phyloP scores from a whole-genome alignment of 2,888 invertebrate species.

The Enchytraeus crypticus region DNA sequence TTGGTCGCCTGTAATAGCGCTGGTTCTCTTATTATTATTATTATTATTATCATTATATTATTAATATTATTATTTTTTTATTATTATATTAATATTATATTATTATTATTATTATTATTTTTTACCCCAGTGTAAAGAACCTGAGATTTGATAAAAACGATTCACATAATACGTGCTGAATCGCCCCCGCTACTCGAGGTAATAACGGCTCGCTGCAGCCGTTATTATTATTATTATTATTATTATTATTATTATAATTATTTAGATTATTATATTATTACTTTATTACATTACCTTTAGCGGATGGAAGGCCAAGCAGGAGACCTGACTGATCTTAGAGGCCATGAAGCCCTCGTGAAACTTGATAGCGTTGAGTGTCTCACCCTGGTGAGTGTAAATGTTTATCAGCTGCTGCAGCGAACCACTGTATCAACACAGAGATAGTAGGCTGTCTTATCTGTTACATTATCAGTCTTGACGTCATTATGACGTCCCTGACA shows the following conservation, averaged over 20 bases:
- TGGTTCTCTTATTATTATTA: no score
- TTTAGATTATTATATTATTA: background rate
- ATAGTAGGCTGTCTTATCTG: conserved; percentile 11
- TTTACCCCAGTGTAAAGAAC: no score
- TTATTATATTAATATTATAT: no score
- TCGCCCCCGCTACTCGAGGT: no score
- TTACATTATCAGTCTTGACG: conserved; percentile 8
- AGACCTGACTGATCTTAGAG: conserved; percentile 75
- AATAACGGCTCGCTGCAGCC: no score
- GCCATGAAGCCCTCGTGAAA: conserved; percentile 84
- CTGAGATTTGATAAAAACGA: no score
- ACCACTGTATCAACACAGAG: conserved; percentile 32
- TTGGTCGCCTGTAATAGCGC: no score
- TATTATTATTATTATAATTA: background rate
- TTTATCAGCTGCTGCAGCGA: conserved; percentile 61
- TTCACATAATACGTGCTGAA: no score
- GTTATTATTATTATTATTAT: background rate
- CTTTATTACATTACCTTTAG: conserved; percentile 54
- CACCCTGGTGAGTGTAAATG: conserved; percentile 55
- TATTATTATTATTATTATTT: no score
- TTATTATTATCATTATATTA: no score
- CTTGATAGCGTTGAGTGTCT: conserved; percentile 67
- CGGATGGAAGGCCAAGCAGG: conserved; percentile 81
- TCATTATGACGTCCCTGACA: no score
- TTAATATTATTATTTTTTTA: no score